phyloP scores from a whole-genome alignment of 2,797 vertebrate genomes.

The Thripadectes ignobilis region DNA sequence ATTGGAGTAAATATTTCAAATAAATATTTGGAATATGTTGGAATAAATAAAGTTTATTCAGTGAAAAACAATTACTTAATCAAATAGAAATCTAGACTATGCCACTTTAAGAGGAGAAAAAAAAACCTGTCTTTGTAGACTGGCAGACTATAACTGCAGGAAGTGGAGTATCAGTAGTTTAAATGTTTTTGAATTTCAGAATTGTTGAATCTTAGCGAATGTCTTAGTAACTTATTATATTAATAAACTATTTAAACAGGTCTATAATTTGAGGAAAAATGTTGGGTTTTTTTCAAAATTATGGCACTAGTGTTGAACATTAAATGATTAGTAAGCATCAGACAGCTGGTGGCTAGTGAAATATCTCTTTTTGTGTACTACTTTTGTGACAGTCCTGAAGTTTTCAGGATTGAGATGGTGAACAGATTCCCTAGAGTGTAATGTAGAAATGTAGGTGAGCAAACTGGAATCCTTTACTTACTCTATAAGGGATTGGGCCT shows the following conservation, averaged over 20 bases:
- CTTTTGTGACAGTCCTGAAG: neutral
- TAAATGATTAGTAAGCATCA: neutral
- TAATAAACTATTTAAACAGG: neutral
- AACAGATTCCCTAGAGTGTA: neutral
- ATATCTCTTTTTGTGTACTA: neutral
- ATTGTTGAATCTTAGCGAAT: neutral
- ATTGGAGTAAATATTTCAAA: neutral
- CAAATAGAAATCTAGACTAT: neutral
- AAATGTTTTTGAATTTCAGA: neutral
- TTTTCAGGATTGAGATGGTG: neutral
- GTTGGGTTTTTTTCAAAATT: neutral
- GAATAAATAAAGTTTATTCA: neutral
- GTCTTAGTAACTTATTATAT: neutral
- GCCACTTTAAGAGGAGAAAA: neutral
- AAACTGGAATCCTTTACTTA: neutral
- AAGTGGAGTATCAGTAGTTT: neutral
- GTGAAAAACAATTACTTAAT: neutral
- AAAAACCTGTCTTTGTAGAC: neutral
- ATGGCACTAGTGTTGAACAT: neutral
- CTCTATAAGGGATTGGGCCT: neutral
- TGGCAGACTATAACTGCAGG: neutral
- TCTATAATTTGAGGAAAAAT: neutral
- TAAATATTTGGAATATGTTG: neutral
- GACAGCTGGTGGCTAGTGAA: neutral
- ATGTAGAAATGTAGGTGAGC: neutral